Evolutionary conservation across 1,140 invertebrate species (phyloP), one percentile per base, ranked within the genome.

Genomic region (Saxidomus purpurata): DNA sequence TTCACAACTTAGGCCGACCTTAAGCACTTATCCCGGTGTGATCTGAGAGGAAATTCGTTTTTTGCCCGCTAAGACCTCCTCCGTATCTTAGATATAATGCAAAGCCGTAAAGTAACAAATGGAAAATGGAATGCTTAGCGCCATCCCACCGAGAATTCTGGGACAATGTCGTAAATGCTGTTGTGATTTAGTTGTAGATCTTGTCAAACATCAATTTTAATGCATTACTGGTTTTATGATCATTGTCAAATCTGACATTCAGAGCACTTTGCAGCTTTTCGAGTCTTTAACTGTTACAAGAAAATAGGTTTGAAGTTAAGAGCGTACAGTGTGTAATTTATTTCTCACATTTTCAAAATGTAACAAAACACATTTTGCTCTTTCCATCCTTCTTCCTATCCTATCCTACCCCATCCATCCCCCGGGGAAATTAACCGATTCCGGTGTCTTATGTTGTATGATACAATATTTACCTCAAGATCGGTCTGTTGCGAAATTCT

Each of bases 21-120:
- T 25, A 31, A 61, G 52, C 52, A 34, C 38, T 59, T 82, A n/a
- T 82, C 80, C 80, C 59, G 43, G 52, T 82, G 80, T 38, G 52
- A 82, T 22, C 59, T 82, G 80, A 6, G 55, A 82, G 49, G 36
- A 82, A 61, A 82, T 15, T 82, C 15, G 52, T 82, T 82, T 71
- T 71, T 67, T 67, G 52, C 61, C 67, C 22, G 19, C 67, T 38
- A 71, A 38, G 31, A 38, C 22, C 31, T 25, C 47, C 1, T 13
- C 19, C 34, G 40, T 55, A 49, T 59, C 11, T 61, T 43, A 61
- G 31, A 40, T 19, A 28, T 61, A 43, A 61, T 28, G 38, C n/a
- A 63, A 82, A 82, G 52, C 80, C 34, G 80, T 82, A 61, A 82
- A 61, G 38, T 63, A 71, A 38, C 80, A 61, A 61, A 63, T 82